These are phyloP conservation scores for Clepsis dumicolana DNA, from an alignment of 2,888 invertebrate genomes.

Conservation along the genomic window DNA sequence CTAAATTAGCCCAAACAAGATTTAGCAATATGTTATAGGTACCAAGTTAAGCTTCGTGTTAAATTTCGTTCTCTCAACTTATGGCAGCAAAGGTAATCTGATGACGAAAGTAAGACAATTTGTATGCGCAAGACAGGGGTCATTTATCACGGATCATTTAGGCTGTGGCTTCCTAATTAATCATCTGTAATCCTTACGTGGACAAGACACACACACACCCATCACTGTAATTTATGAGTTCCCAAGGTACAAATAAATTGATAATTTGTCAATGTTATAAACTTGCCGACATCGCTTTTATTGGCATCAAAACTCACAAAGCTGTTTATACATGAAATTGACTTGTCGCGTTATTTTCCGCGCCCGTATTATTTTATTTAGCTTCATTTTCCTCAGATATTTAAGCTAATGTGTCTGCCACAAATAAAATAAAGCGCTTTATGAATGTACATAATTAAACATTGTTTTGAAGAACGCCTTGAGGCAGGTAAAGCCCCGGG, in stretches of 20 bases:
- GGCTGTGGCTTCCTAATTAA: constrained; percentile 27
- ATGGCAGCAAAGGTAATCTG: background rate
- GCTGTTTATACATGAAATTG: background rate
- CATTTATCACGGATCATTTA: constrained; percentile 29
- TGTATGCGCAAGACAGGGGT: constrained; percentile 20
- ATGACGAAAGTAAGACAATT: constrained; percentile 13
- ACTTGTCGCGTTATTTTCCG: constrained; percentile 8
- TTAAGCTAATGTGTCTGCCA: constrained; percentile 26
- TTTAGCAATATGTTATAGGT: background rate
- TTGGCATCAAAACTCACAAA: background rate
- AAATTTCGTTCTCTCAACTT: background rate
- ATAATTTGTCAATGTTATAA: background rate
- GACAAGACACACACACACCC: constrained; percentile 24
- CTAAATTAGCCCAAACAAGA: constrained; percentile 19
- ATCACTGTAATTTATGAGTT: constrained; percentile 24
- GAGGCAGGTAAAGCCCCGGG: constrained; percentile 25
- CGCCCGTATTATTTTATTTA: constrained; percentile 17
- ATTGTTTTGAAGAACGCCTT: constrained; percentile 34
- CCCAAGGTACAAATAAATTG: background rate
- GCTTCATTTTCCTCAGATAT: constrained; percentile 9
- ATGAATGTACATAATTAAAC: constrained; percentile 32
- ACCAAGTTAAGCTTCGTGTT: background rate
- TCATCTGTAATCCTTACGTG: constrained; percentile 37
- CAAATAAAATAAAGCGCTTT: constrained; percentile 23
- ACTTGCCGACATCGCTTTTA: background rate